Percentiles rank a stretch among this genome's conserved stretches.
These are phyloP conservation scores for Porites evermanni DNA, from an alignment of 92 coral and sea anemone genomes.

Conservation along the genomic window DNA sequence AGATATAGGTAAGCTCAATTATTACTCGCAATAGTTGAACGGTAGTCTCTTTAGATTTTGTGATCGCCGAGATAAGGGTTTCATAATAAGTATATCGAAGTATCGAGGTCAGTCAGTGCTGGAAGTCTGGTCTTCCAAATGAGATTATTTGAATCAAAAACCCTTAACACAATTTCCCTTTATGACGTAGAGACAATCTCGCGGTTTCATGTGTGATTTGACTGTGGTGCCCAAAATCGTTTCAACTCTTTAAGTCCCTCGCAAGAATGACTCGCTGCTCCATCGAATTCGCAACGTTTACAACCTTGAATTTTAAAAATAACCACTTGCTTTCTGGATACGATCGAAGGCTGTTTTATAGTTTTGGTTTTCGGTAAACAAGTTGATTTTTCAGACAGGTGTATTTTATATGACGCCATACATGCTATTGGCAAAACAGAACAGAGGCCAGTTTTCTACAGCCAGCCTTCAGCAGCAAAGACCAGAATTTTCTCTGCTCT, in stretches of 20 bases:
- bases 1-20: conserved; percentile 86
- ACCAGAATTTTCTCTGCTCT: conserved; percentile 15
- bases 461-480: not conserved
- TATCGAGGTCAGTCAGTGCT: not conserved
- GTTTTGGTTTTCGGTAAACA: conserved; percentile 16
- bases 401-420: not conserved
- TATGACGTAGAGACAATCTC: not conserved
- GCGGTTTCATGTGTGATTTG: not conserved
- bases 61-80: conserved; percentile 11
- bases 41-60: not conserved
- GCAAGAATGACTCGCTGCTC: not conserved
- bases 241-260: no score
- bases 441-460: not conserved
- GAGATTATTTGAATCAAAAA: not conserved
- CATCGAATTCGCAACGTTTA: not conserved
- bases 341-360: not conserved
- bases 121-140: not conserved
- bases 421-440: not conserved
- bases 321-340: not conserved
- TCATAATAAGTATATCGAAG: not conserved
- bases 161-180: not conserved
- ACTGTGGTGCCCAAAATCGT: not conserved
- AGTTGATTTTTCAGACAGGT: conserved; percentile 4
- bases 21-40: not conserved
- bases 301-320: not conserved